Evolutionary conservation across 2,888 invertebrate species (phyloP), one percentile per base, ranked within the genome.

Genomic region (Protophormia terraenovae): DNA sequence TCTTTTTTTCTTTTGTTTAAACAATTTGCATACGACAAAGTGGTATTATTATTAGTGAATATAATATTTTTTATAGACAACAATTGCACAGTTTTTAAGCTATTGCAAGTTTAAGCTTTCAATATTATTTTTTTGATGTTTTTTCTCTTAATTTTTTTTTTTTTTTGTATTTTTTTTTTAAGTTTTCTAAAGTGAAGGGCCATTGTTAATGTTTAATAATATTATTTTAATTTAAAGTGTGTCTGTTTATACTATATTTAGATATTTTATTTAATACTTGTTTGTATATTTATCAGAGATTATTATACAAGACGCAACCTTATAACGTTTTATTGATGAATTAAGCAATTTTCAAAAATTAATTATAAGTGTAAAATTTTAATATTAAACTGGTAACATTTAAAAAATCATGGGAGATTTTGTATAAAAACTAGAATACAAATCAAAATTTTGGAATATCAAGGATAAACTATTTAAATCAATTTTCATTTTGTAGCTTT

Each of bases 181-280:
- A 32, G 35, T 62, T 76, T 71, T 64, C 53, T 47, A 71, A 82
- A 77, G 82, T 83, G 82, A 83, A 83, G 82, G 82, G 82, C 82
- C 10, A 55, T 64, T 76, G 58, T 29, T 38, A 38, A 35, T 55
- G 50, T n/a, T 69, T 67, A 12, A 27, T 19, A 60, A 38, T 38
- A 50, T 24, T 50, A 38, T 29, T 60, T 71, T 24, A 22, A 24
- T 71, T 67, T 62, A 50, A 75, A 60, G n/a, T 64, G 24, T 82
- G 19, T 50, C 24, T 75, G 75, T 24, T 38, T 71, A 5, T n/a
- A n/a, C n/a, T n/a, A n/a, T 16, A 50, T 50, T 22, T 22, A 14
- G 7, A 47, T 38, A 10, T 60, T 32, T 41, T 55, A n/a, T 55
- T 53, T 16, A 27, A 75, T 50, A 32, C 35, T 45, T n/a, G 1